Evolutionary conservation across 2,888 invertebrate species (phyloP), one percentile per base, ranked within the genome.

Genomic region (Ferrisia virgata): DNA sequence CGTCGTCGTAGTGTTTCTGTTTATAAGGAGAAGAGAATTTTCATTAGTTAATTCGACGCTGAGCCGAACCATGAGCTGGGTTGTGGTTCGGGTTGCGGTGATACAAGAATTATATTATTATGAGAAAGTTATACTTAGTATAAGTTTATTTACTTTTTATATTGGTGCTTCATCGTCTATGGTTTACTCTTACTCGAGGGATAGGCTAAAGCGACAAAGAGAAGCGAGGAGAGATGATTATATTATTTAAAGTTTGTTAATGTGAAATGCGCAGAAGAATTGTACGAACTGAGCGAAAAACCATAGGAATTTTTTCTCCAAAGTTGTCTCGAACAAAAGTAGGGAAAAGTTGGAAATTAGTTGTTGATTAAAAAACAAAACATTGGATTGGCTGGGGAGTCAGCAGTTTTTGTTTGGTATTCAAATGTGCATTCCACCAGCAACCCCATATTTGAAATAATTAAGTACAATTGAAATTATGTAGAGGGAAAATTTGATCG

Each of bases 81-180:
- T n/a, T 3, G 22, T 4, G 22, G n/a, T 4, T 47, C 2, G 53
- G n/a, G n/a, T 18, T 53, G 53, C 11, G 18, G 53, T 11, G 53
- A 53, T 53, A 22, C 53, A 22, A 53, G 53, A 53, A 53, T 53
- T 53, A n/a, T n/a, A n/a, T n/a, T n/a, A n/a, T n/a, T n/a, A 76
- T 76, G 36, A 22, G 18, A 36, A 76, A 76, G 72, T 76, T 76
- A 69, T n/a, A n/a, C n/a, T n/a, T n/a, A n/a, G n/a, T n/a, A n/a
- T 69, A 76, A 76, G 72, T 36, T 76, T 76, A 76, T 76, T 76
- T 76, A 76, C 72, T 76, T 76, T 76, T 76, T 76, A 76, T 33
- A 31, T 36, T 9, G 18, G 72, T 18, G 72, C 36, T n/a, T n/a
- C n/a, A 22, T 58, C 58, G 36, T 36, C 36, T 36, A n/a, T n/a